Conservation (phyloP, 2,888 invertebrate genomes). For the Nymphalis urticae region DNA sequence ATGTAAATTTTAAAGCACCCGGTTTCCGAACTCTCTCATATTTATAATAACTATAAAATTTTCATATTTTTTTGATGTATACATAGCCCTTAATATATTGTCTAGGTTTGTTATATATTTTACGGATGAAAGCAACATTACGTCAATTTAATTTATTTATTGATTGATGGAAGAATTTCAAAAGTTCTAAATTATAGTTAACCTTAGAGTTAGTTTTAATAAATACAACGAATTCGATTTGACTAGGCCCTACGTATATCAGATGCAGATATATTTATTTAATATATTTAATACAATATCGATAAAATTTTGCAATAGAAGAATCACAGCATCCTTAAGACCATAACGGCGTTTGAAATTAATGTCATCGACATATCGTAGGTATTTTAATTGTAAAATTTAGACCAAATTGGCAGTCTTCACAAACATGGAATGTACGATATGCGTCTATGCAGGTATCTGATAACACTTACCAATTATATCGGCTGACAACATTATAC, state of each 20-base stretch:
- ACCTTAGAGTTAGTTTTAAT: conserved; percentile 64
- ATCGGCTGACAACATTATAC: conserved; percentile 70
- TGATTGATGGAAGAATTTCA: conserved; percentile 66
- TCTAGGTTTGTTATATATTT: conserved; percentile 66
- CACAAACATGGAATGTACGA: conserved; percentile 82
- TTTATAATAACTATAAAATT: conserved; percentile 76
- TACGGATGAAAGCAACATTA: conserved; percentile 66
- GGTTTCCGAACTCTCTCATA: conserved; percentile 80
- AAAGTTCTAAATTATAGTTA: conserved; percentile 74
- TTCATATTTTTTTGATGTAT: conserved; percentile 62
- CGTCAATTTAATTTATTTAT: conserved; percentile 60
- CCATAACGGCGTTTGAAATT: conserved; percentile 79
- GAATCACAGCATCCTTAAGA: conserved; percentile 82
- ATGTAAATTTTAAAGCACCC: conserved; percentile 81
- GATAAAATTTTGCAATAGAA: conserved; percentile 80
- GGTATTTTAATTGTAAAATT: conserved; percentile 79
- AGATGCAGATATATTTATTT: conserved; percentile 67
- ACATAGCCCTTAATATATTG: conserved; percentile 74
- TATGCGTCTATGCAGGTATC: conserved; percentile 81
- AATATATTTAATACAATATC: conserved; percentile 67
- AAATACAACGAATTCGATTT: conserved; percentile 79
- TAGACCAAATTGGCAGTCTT: conserved; percentile 82
- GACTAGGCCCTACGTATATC: conserved; percentile 78
- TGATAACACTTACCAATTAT: conserved; percentile 76
- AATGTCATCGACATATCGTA: conserved; percentile 79